Evolutionary conservation across 1,140 invertebrate genomes (phyloP).

Genomic region (Heliconius hewitsoni): DNA sequence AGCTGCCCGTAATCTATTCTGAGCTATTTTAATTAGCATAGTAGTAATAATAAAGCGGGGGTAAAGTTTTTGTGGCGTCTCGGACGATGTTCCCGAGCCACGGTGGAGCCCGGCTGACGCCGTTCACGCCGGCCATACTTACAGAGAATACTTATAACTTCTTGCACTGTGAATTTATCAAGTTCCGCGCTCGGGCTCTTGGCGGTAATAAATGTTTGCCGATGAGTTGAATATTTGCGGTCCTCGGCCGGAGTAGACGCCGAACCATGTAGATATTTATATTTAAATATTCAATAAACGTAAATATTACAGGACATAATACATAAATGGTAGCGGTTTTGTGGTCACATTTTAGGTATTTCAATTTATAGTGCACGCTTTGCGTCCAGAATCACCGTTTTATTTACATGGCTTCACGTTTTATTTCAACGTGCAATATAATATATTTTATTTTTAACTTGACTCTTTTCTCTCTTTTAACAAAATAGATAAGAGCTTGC

Average conservation of each 20-base stretch:
- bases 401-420: neutral
- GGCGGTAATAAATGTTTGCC: slow-evolving; percentile 59
- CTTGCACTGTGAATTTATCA: slow-evolving; percentile 65
- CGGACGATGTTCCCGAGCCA: slow-evolving; percentile 56
- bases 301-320: slow-evolving; percentile 22
- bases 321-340: slow-evolving; percentile 2
- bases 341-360: slow-evolving; percentile 27
- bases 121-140: slow-evolving; percentile 35
- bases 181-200: slow-evolving; percentile 60
- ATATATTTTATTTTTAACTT: neutral
- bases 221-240: slow-evolving; percentile 49
- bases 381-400: neutral
- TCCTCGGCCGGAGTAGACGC: slow-evolving; percentile 30
- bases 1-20: slow-evolving; percentile 75
- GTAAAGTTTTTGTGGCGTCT: slow-evolving; percentile 72
- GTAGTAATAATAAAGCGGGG: slow-evolving; percentile 70
- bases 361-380: slow-evolving; percentile 15
- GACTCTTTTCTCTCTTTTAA: neutral
- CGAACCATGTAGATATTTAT: slow-evolving; percentile 11
- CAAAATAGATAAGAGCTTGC: neutral
- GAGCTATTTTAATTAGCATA: slow-evolving; percentile 79
- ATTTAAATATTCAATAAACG: slow-evolving; percentile 8
- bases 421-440: neutral
- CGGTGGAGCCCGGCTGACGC: slow-evolving; percentile 49
- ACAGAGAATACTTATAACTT: slow-evolving; percentile 71